Percentiles rank a stretch among this genome's conserved stretches.
Evolutionary conservation across 2,797 vertebrate genomes (phyloP).

Genomic region (Sebastes cheni): DNA sequence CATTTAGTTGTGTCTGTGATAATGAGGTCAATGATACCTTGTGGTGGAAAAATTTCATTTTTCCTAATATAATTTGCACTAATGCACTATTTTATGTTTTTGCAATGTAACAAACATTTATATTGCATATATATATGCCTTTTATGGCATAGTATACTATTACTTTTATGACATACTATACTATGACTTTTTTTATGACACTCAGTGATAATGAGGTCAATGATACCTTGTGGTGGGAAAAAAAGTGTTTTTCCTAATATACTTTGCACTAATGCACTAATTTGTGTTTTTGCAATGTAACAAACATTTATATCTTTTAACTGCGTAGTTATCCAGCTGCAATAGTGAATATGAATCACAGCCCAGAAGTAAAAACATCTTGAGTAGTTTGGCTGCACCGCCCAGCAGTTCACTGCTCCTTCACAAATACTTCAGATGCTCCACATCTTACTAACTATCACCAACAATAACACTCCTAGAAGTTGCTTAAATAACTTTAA

Average conservation of each 20-base stretch:
- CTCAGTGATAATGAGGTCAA: not conserved
- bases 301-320: too few species aligned
- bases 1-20: not conserved
- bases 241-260: not conserved
- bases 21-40: not conserved
- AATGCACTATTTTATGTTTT: not conserved
- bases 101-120: not conserved
- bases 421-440: constrained; percentile 47
- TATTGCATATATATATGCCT: too few species aligned
- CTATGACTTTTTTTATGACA: too few species aligned
- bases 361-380: constrained; percentile 27
- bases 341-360: not conserved
- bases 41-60: not conserved
- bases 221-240: not conserved
- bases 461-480: not conserved
- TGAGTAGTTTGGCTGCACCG: constrained; percentile 31
- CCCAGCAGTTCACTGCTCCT: constrained; percentile 41
- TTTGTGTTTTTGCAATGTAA: not conserved
- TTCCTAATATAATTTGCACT: not conserved
- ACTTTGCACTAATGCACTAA: too few species aligned
- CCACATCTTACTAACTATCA: constrained; percentile 1
- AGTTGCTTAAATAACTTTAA: not conserved
- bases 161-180: too few species aligned
- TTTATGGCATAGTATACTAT: too few species aligned
- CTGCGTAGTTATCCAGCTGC: not conserved